These are phyloP conservation scores for Canis aureus DNA, from an alignment of 2,113 vertebrate species.

Conservation along the genomic window DNA sequence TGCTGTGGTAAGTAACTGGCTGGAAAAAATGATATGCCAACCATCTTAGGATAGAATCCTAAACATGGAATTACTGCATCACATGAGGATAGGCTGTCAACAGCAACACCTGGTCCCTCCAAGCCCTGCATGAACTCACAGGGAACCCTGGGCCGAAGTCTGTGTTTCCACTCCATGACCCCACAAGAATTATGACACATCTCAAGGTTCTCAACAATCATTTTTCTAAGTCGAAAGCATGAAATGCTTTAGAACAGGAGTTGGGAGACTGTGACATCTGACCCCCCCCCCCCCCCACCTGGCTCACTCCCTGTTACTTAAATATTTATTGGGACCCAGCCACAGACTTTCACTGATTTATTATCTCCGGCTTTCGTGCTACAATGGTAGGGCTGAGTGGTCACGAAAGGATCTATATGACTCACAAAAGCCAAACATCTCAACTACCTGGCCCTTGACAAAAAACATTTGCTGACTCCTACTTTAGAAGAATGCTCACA, in stretches of 20 bases:
- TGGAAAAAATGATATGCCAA: neutral
- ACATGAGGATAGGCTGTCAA: neutral
- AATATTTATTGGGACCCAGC: neutral
- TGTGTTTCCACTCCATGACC: neutral
- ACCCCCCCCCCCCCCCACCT: neutral
- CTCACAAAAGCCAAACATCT: neutral
- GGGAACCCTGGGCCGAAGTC: neutral
- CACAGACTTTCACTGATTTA: neutral
- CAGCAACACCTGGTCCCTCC: neutral
- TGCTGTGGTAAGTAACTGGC: neutral
- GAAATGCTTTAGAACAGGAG: neutral
- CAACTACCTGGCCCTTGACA: neutral
- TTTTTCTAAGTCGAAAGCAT: neutral
- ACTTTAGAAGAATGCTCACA: neutral
- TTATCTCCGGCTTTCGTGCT: neutral
- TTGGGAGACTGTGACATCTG: neutral
- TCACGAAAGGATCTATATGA: neutral
- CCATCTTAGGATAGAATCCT: neutral
- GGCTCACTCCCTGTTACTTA: neutral
- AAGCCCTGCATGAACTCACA: accelerated
- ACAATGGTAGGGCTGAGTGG: accelerated
- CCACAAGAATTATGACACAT: neutral
- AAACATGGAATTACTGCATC: neutral
- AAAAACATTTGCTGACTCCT: neutral
- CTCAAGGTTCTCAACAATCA: neutral